Base-by-base conservation (phyloP, 2,797 vertebrate species). In the Natrix natrix region DNA sequence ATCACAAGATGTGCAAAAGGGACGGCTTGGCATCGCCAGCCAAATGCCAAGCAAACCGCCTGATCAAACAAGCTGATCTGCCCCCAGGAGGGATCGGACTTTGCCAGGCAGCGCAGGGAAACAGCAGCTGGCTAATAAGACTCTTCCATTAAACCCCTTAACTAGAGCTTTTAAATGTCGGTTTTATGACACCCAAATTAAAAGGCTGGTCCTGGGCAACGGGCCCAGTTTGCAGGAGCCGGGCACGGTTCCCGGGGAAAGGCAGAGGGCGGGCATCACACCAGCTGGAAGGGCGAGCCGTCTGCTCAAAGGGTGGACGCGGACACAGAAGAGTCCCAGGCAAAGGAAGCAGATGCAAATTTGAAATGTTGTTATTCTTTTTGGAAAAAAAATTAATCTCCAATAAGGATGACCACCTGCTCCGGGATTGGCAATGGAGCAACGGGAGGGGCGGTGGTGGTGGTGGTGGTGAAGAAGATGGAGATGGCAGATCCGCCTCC, bases 41-140 rank as follows among this genome's bases (percentile, higher is more conserved):
- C 4, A 11, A 22, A 37, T 56, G 60, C 86, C 86, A 54, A 26
- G 4, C 22, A 37, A 57, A 48, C 24, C 32, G 26, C 11, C 55
- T 10, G 57, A 54, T 8, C 28, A 60, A 8, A 57, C 8, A 48
- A 56, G 16, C 32, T 13, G 16, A 28, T n/a, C 16, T 20, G 28
- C 28, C 37, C 11, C 10, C 4, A 28, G 26, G 61, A 43, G 43
- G n/a, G 13, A 14, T 37, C 4, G 3, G 28, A 28, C 37, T 37
- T 54, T 2, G 87, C 11, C 20, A 55, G 8, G 57, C 86, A 17
- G 66, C 32, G 48, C 87, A 57, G 22, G 6, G 12, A 89, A 28
- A 89, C 32, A 17, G 87, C 90, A 93, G 93, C 90, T 91, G 90
- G n/a, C 32, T n/a, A 63, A 56, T 91, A 66, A 59, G 83, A 74